Conservation (phyloP, 2,888 invertebrate species). For the Phortica okadai region DNA sequence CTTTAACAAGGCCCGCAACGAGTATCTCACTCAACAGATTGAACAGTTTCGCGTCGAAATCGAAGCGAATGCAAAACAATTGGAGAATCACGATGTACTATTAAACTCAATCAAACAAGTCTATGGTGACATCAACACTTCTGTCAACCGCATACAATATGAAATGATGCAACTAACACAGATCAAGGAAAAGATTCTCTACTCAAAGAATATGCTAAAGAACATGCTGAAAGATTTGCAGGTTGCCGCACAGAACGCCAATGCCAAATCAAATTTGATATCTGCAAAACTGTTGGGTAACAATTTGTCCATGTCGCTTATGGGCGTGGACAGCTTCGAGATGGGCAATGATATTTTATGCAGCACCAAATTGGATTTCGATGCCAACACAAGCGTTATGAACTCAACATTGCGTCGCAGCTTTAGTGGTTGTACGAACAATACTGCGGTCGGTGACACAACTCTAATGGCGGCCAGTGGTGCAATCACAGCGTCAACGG, state of each 20-base stretch:
- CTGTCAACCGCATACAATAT: slow-evolving; percentile 71
- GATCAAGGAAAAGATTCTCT: slow-evolving; percentile 75
- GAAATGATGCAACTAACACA: slow-evolving; percentile 72
- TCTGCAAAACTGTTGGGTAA: slow-evolving; percentile 64
- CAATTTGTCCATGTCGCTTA: slow-evolving; percentile 50
- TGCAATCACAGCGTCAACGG: slow-evolving; percentile 26
- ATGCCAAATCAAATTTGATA: slow-evolving; percentile 63
- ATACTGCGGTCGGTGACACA: slow-evolving; percentile 45
- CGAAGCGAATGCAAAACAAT: slow-evolving; percentile 57
- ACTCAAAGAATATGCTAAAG: slow-evolving; percentile 69
- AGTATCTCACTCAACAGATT: slow-evolving; percentile 69
- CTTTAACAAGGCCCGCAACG: slow-evolving; percentile 66
- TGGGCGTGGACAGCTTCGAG: slow-evolving; percentile 61
- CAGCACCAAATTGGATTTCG: slow-evolving; percentile 74
- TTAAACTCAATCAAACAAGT: slow-evolving; percentile 70
- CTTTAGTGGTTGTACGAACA: slow-evolving; percentile 47
- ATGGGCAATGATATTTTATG: slow-evolving; percentile 67
- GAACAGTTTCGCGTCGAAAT: slow-evolving; percentile 63
- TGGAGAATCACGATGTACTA: slow-evolving; percentile 71
- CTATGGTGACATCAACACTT: slow-evolving; percentile 67
- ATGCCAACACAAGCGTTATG: slow-evolving; percentile 56
- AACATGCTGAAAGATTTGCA: slow-evolving; percentile 69
- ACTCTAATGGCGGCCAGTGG: slow-evolving; percentile 34
- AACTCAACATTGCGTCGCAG: slow-evolving; percentile 53
- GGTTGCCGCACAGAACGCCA: slow-evolving; percentile 47